Evolutionary conservation across 2,797 vertebrate species (phyloP).

Genomic region (Paratrypauchen microcephalus): DNA sequence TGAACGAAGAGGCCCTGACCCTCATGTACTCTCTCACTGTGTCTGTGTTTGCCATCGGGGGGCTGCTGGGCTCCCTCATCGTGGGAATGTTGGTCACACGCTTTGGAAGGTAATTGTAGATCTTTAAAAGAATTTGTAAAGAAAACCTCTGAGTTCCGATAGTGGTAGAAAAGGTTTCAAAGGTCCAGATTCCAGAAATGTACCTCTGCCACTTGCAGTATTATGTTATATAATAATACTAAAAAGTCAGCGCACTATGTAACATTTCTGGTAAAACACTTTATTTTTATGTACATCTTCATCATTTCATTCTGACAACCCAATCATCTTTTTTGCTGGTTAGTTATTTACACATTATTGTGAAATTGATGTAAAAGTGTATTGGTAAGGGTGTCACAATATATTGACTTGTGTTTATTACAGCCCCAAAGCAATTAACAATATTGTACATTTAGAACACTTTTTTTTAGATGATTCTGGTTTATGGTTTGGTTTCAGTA

Average conservation of each 20-base stretch:
- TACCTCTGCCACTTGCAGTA: conserved; percentile 2
- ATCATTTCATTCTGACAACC: neutral
- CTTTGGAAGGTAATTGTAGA: conserved; percentile 82
- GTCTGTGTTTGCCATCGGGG: conserved; percentile 87
- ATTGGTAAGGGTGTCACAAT: neutral
- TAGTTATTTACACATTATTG: neutral
- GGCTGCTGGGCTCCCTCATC: conserved; percentile 83
- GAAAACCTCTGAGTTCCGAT: too few species aligned
- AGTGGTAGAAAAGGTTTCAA: too few species aligned
- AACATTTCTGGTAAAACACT: neutral
- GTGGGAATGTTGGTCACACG: conserved; percentile 84
- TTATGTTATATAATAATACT: neutral
- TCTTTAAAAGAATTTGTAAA: conserved; percentile 14
- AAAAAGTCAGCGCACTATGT: neutral
- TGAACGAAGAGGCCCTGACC: conserved; percentile 73
- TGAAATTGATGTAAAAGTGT: neutral
- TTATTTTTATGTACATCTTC: too few species aligned
- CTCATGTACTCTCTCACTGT: conserved; percentile 89
- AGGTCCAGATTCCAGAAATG: too few species aligned
- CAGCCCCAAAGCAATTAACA: too few species aligned
- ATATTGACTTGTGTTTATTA: too few species aligned
- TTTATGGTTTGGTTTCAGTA: too few species aligned
- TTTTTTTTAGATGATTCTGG: too few species aligned
- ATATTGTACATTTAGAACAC: too few species aligned
- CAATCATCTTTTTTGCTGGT: too few species aligned